Percentiles rank a stretch among this genome's conserved stretches.
Conservation (phyloP, 2,113 vertebrate genomes). For the Channa maculata region DNA sequence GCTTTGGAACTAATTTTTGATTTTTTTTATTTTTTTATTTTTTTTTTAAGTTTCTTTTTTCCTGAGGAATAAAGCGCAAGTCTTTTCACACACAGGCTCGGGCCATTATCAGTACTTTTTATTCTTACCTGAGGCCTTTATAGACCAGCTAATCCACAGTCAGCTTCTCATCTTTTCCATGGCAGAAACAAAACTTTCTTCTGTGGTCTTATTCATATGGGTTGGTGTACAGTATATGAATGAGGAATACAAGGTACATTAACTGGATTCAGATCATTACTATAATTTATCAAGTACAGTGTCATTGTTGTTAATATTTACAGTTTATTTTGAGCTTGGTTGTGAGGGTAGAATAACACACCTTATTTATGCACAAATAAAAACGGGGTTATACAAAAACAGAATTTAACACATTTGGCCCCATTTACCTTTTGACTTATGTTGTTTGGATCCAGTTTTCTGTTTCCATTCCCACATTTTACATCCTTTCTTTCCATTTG, state of each 20-base stretch:
- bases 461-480: conserved; percentile 12
- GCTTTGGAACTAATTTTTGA: conserved; percentile 15
- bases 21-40: too few relatives aligned
- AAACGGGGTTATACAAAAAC: neutral
- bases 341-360: neutral
- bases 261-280: neutral
- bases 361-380: neutral
- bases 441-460: neutral
- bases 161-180: neutral
- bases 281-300: neutral
- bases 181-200: conserved; percentile 12
- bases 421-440: neutral
- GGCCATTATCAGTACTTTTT: conserved; percentile 9
- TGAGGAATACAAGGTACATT: neutral
- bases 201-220: conserved; percentile 7
- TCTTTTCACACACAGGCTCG: neutral
- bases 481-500: conserved; percentile 7
- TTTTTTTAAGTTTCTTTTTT: neutral
- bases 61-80: neutral
- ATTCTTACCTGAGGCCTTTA: conserved; percentile 8
- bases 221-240: neutral
- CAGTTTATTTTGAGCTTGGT: too few relatives aligned
- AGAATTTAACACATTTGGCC: conserved; percentile 12
- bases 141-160: conserved; percentile 8
- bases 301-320: neutral